Percentiles rank a stretch among this genome's conserved stretches.
These are phyloP conservation scores for Linyphia triangularis DNA, from an alignment of 2,888 invertebrate genomes.

Conservation along the genomic window DNA sequence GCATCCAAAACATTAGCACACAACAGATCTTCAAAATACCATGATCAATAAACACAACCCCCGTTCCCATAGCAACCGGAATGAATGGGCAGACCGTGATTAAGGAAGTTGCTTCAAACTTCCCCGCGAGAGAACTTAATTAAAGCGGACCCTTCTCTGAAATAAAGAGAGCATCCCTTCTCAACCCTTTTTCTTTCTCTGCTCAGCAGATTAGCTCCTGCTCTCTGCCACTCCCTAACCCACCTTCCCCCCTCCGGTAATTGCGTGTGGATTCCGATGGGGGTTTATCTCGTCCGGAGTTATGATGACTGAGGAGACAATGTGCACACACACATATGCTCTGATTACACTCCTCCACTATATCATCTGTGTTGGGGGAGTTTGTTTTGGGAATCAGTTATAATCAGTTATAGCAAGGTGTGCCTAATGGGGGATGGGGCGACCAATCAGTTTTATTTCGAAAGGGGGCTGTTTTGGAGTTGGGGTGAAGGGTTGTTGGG, in stretches of 20 bases:
- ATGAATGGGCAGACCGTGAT: slow-evolving; percentile 71
- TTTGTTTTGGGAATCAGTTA: slow-evolving; percentile 50
- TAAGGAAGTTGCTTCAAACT: slow-evolving; percentile 74
- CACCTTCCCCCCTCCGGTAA: slow-evolving; percentile 38
- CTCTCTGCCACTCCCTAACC: slow-evolving; percentile 21
- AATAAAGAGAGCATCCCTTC: slow-evolving; percentile 52
- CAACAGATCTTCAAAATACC: slow-evolving; percentile 26
- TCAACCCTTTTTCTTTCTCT: slow-evolving; percentile 70
- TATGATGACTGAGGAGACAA: slow-evolving; percentile 11
- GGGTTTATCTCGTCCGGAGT: slow-evolving; percentile 27
- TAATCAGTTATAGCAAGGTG: too few species aligned
- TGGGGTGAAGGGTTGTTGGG: neutral
- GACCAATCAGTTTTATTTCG: neutral
- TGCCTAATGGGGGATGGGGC: neutral
- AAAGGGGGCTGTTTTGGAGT: too few species aligned
- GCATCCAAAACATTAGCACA: slow-evolving; percentile 20
- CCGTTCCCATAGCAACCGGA: slow-evolving; percentile 56
- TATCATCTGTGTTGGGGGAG: slow-evolving; percentile 17
- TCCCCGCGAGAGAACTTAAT: slow-evolving; percentile 70
- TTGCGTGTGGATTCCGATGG: slow-evolving; percentile 66
- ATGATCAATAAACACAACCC: slow-evolving; percentile 45
- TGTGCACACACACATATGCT: neutral
- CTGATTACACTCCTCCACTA: slow-evolving; percentile 4
- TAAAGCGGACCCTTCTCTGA: slow-evolving; percentile 61
- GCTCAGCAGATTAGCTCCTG: slow-evolving; percentile 41